A percentile compares a stretch with the other conserved stretches of the same genome.
These are phyloP conservation scores for Amblyjoppa fuscipennis DNA, from an alignment of 2,888 invertebrate genomes.

Conservation along the genomic window DNA sequence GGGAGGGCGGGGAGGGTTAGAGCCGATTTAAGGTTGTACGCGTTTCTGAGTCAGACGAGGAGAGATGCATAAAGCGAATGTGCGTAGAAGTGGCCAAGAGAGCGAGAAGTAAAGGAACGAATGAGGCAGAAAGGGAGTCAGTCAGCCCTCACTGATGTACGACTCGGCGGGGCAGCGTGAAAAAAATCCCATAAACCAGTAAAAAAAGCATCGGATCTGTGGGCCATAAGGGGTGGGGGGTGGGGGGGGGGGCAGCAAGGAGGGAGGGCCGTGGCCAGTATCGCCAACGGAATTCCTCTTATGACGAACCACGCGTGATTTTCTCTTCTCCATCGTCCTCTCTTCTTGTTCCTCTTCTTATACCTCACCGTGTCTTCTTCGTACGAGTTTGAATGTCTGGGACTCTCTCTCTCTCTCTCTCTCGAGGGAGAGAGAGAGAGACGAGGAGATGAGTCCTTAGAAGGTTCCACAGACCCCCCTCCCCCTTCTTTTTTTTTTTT, in stretches of 20 bases:
- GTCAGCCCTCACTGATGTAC: constrained; percentile 83
- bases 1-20: constrained; percentile 21
- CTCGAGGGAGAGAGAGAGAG: constrained; percentile 46
- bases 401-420: constrained; percentile 70
- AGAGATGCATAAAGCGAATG: constrained; percentile 58
- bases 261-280: constrained; percentile 74
- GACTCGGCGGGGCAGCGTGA: constrained; percentile 83
- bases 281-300: constrained; percentile 84
- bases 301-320: constrained; percentile 84
- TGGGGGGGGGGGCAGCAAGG: constrained; percentile 44
- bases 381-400: constrained; percentile 68
- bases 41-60: constrained; percentile 65
- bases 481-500: constrained; percentile 49
- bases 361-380: constrained; percentile 61
- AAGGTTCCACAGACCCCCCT: constrained; percentile 58
- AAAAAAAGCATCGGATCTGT: constrained; percentile 82
- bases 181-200: constrained; percentile 85
- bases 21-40: constrained; percentile 65
- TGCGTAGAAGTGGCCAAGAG: constrained; percentile 43
- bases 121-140: constrained; percentile 72
- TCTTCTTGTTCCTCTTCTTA: constrained; percentile 61
- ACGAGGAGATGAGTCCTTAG: constrained; percentile 55
- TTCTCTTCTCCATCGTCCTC: constrained; percentile 76
- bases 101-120: constrained; percentile 70
- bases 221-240: constrained; percentile 65